These are phyloP conservation scores for Cancer borealis DNA, from an alignment of 2,888 invertebrate genomes.

Conservation along the genomic window DNA sequence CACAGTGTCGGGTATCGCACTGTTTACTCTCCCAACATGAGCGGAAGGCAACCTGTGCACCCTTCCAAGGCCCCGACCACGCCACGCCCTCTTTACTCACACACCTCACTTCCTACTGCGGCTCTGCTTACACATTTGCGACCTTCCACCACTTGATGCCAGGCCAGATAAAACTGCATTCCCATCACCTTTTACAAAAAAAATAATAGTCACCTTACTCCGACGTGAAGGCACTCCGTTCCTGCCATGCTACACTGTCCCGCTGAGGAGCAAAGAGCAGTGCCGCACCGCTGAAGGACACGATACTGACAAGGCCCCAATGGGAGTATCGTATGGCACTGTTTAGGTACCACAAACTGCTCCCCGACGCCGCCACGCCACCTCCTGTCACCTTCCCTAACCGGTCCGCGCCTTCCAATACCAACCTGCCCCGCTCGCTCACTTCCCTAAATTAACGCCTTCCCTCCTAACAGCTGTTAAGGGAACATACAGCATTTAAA, in stretches of 20 bases:
- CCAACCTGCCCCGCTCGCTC: background rate
- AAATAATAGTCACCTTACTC: background rate
- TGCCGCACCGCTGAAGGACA: background rate
- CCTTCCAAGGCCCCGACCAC: slow-evolving; percentile 7
- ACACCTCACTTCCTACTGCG: background rate
- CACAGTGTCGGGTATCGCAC: slow-evolving; percentile 39
- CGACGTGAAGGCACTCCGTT: background rate
- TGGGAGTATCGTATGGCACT: slow-evolving; percentile 23
- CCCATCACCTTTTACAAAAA: background rate
- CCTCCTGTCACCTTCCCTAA: background rate
- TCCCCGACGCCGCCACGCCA: background rate
- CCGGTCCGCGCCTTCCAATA: background rate
- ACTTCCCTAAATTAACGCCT: background rate
- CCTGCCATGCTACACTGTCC: slow-evolving; percentile 1
- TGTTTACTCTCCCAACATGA: slow-evolving; percentile 49
- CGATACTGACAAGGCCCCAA: background rate
- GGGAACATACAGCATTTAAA: slow-evolving; percentile 22
- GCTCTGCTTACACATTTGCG: background rate
- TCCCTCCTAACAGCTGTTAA: slow-evolving; percentile 1
- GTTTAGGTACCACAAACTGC: background rate
- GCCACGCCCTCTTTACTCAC: slow-evolving; percentile 25
- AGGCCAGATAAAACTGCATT: background rate
- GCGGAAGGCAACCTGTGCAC: slow-evolving; percentile 18
- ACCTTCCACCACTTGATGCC: background rate
- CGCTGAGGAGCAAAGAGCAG: background rate